Conservation (phyloP, 1,140 invertebrate species). For the Drosophila pachea region DNA sequence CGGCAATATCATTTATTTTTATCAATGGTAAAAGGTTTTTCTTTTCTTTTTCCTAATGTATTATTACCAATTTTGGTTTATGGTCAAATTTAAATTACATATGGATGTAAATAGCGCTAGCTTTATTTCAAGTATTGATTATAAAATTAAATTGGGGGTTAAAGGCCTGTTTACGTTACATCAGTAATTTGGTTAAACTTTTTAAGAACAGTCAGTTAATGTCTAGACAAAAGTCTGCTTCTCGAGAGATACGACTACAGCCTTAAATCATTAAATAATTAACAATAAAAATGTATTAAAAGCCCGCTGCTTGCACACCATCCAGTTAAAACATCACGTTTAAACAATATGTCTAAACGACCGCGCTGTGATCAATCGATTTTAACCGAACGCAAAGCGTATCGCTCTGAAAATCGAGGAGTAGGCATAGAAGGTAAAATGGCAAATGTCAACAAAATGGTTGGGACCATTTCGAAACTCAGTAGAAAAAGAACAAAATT, state of each 20-base stretch:
- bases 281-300: conserved; percentile 33
- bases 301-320: conserved; percentile 5
- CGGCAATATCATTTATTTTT: conserved; percentile 44
- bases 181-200: conserved; percentile 38
- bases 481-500: conserved; percentile 9
- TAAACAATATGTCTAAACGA: conserved; percentile 15
- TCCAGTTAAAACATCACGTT: conserved; percentile 23
- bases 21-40: conserved; percentile 33
- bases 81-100: conserved; percentile 56
- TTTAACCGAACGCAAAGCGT: conserved; percentile 11
- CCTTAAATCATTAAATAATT: conserved; percentile 23
- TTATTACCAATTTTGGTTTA: conserved; percentile 31
- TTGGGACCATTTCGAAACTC: conserved; percentile 14
- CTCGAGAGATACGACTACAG: conserved; percentile 3
- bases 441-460: conserved; percentile 28
- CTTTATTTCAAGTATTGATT: conserved; percentile 71
- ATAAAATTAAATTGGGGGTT: conserved; percentile 51
- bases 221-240: conserved; percentile 22
- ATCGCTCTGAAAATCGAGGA: conserved; percentile 8
- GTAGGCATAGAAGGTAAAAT: conserved; percentile 31
- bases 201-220: conserved; percentile 16
- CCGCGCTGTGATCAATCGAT: not conserved
- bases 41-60: conserved; percentile 26
- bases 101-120: conserved; percentile 63
- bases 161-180: conserved; percentile 25